Evolutionary conservation across 2,797 vertebrate species (phyloP).

Genomic region (Clarias platycephalus): DNA sequence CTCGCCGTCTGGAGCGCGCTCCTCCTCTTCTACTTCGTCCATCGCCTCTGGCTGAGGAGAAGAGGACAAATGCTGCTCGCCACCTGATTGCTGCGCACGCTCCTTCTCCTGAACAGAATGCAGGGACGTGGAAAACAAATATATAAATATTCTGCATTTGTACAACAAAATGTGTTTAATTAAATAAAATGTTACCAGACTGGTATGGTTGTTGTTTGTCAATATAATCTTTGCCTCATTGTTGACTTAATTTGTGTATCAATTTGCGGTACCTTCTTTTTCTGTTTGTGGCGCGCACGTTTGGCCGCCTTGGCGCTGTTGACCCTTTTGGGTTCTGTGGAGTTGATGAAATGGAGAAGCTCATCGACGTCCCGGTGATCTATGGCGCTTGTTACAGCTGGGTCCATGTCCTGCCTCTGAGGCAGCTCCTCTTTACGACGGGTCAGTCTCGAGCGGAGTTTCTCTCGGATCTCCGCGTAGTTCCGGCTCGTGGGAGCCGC

Average conservation of each 20-base stretch:
- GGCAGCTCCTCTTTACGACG: conserved; percentile 95
- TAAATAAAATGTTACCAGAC: not conserved
- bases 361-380: conserved; percentile 96
- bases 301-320: conserved; percentile 98
- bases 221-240: not conserved
- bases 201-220: not conserved
- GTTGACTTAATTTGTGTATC: not conserved
- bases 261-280: conserved; percentile 83
- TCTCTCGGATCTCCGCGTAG: conserved; percentile 97
- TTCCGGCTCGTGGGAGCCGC: conserved; percentile 97
- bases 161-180: not conserved
- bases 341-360: conserved; percentile 97
- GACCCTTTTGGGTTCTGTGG: conserved; percentile 90
- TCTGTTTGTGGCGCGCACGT: conserved; percentile 96
- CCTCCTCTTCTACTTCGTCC: conserved; percentile 59
- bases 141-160: not conserved
- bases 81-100: conserved; percentile 81
- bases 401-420: conserved; percentile 87
- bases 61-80: conserved; percentile 65
- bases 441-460: conserved; percentile 91
- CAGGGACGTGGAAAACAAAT: not conserved
- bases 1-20: conserved; percentile 69
- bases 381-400: conserved; percentile 72
- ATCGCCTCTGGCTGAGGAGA: conserved; percentile 62
- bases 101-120: conserved; percentile 79